phyloP scores from a whole-genome alignment of 1,140 invertebrate genomes.

The Leptinotarsa undecemlineata region DNA sequence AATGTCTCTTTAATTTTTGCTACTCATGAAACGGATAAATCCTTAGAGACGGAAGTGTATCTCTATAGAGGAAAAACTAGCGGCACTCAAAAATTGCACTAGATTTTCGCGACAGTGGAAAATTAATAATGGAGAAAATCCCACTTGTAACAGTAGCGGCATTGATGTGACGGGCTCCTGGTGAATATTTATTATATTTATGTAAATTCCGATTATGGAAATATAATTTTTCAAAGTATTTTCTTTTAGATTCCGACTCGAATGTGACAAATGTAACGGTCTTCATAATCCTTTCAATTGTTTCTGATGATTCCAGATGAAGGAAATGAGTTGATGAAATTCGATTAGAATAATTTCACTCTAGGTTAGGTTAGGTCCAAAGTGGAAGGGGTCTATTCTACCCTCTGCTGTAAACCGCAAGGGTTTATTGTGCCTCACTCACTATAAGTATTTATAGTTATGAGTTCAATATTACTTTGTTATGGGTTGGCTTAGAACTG shows the following conservation, averaged over 20 bases:
- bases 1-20: not conserved
- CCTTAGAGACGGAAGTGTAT: not conserved
- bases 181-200: conserved; percentile 37
- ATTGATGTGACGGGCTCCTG: conserved; percentile 22
- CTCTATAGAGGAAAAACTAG: not conserved
- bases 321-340: too few relatives aligned
- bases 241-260: conserved; percentile 26
- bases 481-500: too few relatives aligned
- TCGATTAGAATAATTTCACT: too few relatives aligned
- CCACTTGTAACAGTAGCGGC: conserved; percentile 21
- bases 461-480: too few relatives aligned
- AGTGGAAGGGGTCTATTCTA: too few relatives aligned
- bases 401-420: too few relatives aligned
- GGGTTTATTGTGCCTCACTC: too few relatives aligned
- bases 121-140: conserved; percentile 23
- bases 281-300: too few relatives aligned
- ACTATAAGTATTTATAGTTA: too few relatives aligned
- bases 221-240: conserved; percentile 35
- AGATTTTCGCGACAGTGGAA: not conserved
- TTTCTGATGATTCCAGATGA: too few relatives aligned
- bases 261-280: not conserved
- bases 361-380: too few relatives aligned
- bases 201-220: conserved; percentile 37
- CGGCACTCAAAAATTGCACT: not conserved
- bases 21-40: not conserved